Conservation (phyloP, 2,797 vertebrate species). For the Oreonectes daqikongensis region DNA sequence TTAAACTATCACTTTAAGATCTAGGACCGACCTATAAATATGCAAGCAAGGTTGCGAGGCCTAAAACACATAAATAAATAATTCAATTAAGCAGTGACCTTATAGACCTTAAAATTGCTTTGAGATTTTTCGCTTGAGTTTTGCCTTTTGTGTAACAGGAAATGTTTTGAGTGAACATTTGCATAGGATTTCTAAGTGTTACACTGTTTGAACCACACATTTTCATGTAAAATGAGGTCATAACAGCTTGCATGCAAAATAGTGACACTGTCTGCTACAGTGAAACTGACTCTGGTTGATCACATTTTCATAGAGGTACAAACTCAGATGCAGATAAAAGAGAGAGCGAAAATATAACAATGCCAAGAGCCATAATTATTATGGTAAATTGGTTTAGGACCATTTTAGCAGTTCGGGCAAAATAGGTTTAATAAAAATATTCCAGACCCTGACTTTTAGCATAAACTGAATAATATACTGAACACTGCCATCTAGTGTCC, state of each 20-base stretch:
- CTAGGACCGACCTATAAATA: background rate
- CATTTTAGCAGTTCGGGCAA: background rate
- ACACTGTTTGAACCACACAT: constrained; percentile 5
- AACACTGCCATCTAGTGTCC: constrained; percentile 33
- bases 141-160: background rate
- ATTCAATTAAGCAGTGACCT: background rate
- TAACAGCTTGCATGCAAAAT: constrained; percentile 22
- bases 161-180: constrained; percentile 18
- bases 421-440: background rate
- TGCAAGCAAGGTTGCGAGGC: background rate
- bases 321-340: background rate
- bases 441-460: background rate
- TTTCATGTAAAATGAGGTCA: constrained; percentile 15
- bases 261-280: background rate
- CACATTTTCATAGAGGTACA: background rate
- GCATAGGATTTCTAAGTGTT: constrained; percentile 7
- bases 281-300: background rate
- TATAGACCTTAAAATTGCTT: constrained; percentile 5
- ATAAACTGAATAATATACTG: background rate
- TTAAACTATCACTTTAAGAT: background rate
- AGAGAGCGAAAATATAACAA: background rate
- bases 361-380: too few relatives aligned
- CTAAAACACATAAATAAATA: background rate
- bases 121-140: background rate
- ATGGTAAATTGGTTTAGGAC: too few relatives aligned